Percentiles rank a stretch among this genome's conserved stretches.
phyloP scores from a whole-genome alignment of 53 echinoderm and acorn worm species.

The Crossaster papposus region DNA sequence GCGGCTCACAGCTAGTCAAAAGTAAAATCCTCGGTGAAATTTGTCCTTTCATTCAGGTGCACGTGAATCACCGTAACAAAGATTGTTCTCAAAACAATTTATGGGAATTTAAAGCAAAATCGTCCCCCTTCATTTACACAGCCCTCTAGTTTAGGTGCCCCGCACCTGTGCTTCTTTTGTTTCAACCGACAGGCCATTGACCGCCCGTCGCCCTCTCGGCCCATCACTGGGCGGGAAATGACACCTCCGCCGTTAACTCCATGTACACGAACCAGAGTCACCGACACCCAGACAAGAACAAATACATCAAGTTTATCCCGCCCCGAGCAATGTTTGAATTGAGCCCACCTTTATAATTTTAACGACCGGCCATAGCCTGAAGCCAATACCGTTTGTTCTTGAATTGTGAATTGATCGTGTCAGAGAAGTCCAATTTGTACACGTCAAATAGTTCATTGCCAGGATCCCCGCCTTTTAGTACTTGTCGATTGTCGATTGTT shows the following conservation, averaged over 20 bases:
- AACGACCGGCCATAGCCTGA: constrained; percentile 10
- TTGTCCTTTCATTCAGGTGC: too few species aligned
- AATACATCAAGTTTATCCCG: constrained; percentile 30
- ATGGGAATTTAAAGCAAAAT: too few species aligned
- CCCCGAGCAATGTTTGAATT: constrained; percentile 52
- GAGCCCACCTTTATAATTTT: constrained; percentile 19
- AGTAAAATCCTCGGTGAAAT: too few species aligned
- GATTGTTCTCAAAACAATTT: too few species aligned
- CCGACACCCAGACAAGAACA: constrained; percentile 35
- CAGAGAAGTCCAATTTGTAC: constrained; percentile 38
- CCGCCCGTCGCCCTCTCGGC: not conserved
- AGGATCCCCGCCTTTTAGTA: not conserved
- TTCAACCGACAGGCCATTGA: not conserved
- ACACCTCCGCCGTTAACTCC: constrained; percentile 41
- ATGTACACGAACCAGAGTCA: not conserved
- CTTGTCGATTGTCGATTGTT: too few species aligned
- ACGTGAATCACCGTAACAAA: too few species aligned
- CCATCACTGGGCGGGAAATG: constrained; percentile 24
- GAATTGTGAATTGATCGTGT: too few species aligned
- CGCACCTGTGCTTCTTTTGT: too few species aligned
- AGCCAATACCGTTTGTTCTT: constrained; percentile 38
- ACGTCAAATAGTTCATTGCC: constrained; percentile 17
- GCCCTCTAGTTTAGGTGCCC: too few species aligned
- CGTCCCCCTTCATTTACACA: too few species aligned
- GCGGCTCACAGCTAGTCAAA: too few species aligned